phyloP scores from a whole-genome alignment of 2,888 invertebrate species.

The Drosophila pseudotalamancana region DNA sequence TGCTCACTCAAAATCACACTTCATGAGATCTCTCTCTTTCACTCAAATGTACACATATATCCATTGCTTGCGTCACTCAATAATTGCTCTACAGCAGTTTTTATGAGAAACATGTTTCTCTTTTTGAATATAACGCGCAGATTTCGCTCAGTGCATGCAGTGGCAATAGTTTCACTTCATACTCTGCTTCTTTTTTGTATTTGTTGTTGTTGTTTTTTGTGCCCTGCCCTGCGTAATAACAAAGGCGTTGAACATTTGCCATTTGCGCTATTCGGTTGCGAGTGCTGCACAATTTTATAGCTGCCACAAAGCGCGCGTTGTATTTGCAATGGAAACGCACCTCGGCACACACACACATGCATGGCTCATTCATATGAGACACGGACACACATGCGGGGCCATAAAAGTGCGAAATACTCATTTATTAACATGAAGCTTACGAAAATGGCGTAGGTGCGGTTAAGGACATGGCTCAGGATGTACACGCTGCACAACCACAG shows the following conservation, averaged over 20 bases:
- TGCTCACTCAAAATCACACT: no score
- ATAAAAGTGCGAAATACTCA: slow-evolving; percentile 68
- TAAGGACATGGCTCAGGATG: slow-evolving; percentile 40
- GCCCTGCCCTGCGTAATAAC: slow-evolving; percentile 48
- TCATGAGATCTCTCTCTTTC: no score
- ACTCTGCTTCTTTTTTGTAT: neutral
- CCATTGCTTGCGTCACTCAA: no score
- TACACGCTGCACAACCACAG: slow-evolving; percentile 32
- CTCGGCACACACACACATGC: slow-evolving; percentile 28
- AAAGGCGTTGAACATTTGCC: slow-evolving; percentile 59
- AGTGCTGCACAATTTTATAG: slow-evolving; percentile 65
- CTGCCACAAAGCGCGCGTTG: slow-evolving; percentile 49
- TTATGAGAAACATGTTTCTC: no score
- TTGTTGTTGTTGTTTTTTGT: slow-evolving; percentile 11
- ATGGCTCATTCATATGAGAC: slow-evolving; percentile 7
- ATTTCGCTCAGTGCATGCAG: slow-evolving; percentile 40
- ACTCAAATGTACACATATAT: no score
- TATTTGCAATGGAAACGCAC: slow-evolving; percentile 61
- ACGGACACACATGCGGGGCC: slow-evolving; percentile 32
- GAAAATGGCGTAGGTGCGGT: slow-evolving; percentile 65
- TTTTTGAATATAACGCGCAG: neutral
- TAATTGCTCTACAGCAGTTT: no score
- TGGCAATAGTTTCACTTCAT: slow-evolving; percentile 41
- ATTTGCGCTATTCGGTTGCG: slow-evolving; percentile 48
- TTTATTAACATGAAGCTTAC: slow-evolving; percentile 69